These are phyloP conservation scores for Hirtodrosophila confusa DNA, from an alignment of 2,888 invertebrate species.

Conservation along the genomic window DNA sequence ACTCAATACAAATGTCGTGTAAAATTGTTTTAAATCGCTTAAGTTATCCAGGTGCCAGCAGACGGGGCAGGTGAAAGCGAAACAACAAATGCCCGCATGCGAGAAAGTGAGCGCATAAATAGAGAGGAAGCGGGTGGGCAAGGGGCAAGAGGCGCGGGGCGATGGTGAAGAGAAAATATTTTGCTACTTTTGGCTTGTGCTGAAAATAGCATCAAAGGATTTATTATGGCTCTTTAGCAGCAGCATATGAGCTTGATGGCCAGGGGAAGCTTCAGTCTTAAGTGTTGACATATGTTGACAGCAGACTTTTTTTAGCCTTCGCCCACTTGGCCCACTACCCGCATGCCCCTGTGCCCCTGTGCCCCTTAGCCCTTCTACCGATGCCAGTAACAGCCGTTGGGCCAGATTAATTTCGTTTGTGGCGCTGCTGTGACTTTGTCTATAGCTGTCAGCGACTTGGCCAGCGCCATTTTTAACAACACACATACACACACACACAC, in stretches of 20 bases:
- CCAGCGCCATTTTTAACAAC: slow-evolving; percentile 62
- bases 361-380: not conserved
- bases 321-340: too few species aligned
- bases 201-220: slow-evolving; percentile 78
- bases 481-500: slow-evolving; percentile 15
- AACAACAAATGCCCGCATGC: slow-evolving; percentile 32
- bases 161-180: slow-evolving; percentile 49
- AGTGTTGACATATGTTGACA: slow-evolving; percentile 51
- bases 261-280: slow-evolving; percentile 17
- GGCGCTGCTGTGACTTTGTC: slow-evolving; percentile 37
- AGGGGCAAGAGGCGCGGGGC: not conserved
- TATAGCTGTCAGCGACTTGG: slow-evolving; percentile 59
- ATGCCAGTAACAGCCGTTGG: slow-evolving; percentile 31
- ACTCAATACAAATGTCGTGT: slow-evolving; percentile 50
- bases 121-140: not conserved
- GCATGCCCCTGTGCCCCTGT: too few species aligned
- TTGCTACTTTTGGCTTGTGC: slow-evolving; percentile 70
- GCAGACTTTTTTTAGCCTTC: slow-evolving; percentile 8
- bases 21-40: slow-evolving; percentile 67
- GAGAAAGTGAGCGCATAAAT: slow-evolving; percentile 24
- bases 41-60: slow-evolving; percentile 31
- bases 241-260: slow-evolving; percentile 21
- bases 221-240: slow-evolving; percentile 66
- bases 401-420: slow-evolving; percentile 50
- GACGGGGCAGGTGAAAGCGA: slow-evolving; percentile 35